Percentiles rank a stretch among this genome's conserved stretches.
phyloP scores from a whole-genome alignment of 2,888 invertebrate species.

The Ennomos erosarius region DNA sequence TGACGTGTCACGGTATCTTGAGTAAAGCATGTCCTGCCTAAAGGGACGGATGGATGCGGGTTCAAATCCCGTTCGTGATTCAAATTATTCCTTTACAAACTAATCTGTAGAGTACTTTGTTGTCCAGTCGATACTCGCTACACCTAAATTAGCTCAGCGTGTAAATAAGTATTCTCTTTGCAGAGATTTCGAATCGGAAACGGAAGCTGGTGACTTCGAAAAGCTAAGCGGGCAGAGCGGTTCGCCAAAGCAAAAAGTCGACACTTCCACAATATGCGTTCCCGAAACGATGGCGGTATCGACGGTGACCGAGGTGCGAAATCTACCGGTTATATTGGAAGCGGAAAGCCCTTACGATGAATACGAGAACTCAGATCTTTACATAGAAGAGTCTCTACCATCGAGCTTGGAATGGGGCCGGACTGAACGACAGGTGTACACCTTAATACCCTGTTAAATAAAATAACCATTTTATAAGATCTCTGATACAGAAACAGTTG shows the following conservation, averaged over 20 bases:
- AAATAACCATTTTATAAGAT: slow-evolving; percentile 32
- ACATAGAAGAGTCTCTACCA: slow-evolving; percentile 95
- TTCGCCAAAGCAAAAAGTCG: slow-evolving; percentile 62
- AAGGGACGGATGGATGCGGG: no score
- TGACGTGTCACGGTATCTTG: no score
- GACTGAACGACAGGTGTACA: slow-evolving; percentile 76
- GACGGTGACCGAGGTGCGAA: slow-evolving; percentile 86
- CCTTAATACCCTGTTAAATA: slow-evolving; percentile 43
- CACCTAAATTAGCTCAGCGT: no score
- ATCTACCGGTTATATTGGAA: slow-evolving; percentile 62
- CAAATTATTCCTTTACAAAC: no score
- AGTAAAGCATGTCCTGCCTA: no score
- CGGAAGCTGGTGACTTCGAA: slow-evolving; percentile 93
- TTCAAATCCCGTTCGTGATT: no score
- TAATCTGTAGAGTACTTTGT: slow-evolving; percentile 49
- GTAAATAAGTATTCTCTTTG: slow-evolving; percentile 4
- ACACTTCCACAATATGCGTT: slow-evolving; percentile 72
- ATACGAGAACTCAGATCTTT: slow-evolving; percentile 92
- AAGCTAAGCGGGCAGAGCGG: slow-evolving; percentile 88
- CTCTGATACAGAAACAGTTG: slow-evolving; percentile 12
- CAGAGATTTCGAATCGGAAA: slow-evolving; percentile 92
- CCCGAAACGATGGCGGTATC: slow-evolving; percentile 82
- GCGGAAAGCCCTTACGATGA: slow-evolving; percentile 80
- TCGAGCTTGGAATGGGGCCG: slow-evolving; percentile 91
- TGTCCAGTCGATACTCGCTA: not conserved